phyloP scores from a whole-genome alignment of 2,888 invertebrate genomes.

The Melanostoma scalare region DNA sequence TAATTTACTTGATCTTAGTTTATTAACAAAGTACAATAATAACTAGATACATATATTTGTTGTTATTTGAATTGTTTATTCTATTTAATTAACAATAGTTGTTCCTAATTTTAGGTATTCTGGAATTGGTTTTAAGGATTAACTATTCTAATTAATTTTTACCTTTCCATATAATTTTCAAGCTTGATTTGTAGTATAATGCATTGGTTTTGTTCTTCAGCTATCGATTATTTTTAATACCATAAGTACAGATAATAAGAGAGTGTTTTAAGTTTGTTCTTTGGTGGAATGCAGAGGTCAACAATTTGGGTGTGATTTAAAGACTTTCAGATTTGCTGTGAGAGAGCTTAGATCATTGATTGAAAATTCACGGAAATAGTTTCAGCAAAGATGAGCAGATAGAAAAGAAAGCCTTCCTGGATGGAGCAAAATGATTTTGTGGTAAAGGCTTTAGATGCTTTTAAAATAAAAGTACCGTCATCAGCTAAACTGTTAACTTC shows the following conservation, averaged over 20 bases:
- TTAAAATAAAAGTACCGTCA: too few species aligned
- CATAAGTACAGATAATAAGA: neutral
- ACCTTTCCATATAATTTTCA: constrained; percentile 19
- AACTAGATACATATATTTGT: constrained; percentile 53
- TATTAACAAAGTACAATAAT: constrained; percentile 44
- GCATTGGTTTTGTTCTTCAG: constrained; percentile 4
- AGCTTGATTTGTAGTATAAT: constrained; percentile 7
- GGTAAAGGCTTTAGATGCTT: too few species aligned
- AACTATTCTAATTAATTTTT: neutral
- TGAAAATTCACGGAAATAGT: neutral
- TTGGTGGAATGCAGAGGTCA: neutral
- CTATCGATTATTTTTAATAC: neutral
- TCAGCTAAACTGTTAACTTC: too few species aligned
- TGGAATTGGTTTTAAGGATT: constrained; percentile 42
- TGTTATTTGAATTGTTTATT: constrained; percentile 51
- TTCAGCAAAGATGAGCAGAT: neutral
- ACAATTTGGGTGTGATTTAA: neutral
- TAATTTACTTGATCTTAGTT: constrained; percentile 24
- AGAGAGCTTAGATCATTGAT: neutral
- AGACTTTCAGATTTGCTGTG: neutral
- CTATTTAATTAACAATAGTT: constrained; percentile 67
- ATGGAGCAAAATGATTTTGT: too few species aligned
- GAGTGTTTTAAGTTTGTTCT: neutral
- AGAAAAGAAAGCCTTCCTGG: too few species aligned
- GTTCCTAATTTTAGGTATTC: constrained; percentile 51